Conservation (phyloP, 2,113 vertebrate genomes). For the Ochotona curzoniae region DNA sequence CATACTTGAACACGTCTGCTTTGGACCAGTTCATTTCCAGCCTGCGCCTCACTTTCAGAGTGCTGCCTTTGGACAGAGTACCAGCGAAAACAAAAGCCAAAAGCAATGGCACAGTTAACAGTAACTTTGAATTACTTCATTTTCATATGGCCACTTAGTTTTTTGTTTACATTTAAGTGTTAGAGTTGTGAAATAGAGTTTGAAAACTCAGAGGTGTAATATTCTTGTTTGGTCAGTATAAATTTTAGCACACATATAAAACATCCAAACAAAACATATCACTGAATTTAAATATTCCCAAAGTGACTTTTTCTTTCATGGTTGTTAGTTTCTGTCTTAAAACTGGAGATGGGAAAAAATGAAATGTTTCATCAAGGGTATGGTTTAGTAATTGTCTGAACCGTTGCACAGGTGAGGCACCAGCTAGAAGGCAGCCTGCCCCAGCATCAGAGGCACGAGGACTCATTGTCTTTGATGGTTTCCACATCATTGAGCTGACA, state of each 20-base stretch:
- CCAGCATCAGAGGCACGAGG: not conserved
- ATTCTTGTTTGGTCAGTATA: not conserved
- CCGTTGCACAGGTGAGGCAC: not conserved
- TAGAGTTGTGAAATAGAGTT: not conserved
- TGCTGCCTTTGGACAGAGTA: accelerated
- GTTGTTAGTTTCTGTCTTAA: not conserved
- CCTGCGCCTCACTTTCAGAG: not conserved
- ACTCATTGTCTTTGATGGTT: not conserved
- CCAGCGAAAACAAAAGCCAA: not conserved
- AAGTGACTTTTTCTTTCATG: not conserved
- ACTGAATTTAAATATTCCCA: not conserved
- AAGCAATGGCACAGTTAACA: too few relatives aligned
- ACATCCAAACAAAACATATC: not conserved
- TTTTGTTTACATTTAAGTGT: not conserved
- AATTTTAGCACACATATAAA: conserved; percentile 7
- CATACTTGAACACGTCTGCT: accelerated
- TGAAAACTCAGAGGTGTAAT: not conserved
- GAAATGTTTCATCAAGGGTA: not conserved
- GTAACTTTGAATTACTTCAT: not conserved
- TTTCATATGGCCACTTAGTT: not conserved
- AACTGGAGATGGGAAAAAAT: not conserved
- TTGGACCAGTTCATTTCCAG: accelerated
- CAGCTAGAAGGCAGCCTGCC: not conserved
- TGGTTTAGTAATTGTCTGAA: not conserved
- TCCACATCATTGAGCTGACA: conserved; percentile 10